Conservation (phyloP, 2,888 invertebrate genomes). For the Pristionchus mayeri region DNA sequence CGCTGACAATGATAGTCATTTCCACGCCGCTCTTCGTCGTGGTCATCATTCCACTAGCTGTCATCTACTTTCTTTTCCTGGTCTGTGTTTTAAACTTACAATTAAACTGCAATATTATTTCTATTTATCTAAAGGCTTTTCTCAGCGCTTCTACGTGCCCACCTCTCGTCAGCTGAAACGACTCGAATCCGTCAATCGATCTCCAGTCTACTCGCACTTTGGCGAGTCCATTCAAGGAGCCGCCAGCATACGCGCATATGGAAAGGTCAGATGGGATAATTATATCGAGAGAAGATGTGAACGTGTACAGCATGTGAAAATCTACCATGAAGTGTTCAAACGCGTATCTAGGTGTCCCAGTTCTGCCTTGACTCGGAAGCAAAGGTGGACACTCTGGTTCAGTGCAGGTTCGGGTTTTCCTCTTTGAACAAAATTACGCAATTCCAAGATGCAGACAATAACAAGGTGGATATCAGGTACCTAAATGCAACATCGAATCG, state of each 20-base stretch:
- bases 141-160: slow-evolving; percentile 90
- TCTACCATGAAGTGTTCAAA: not conserved
- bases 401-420: not conserved
- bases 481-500: slow-evolving; percentile 70
- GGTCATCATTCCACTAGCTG: slow-evolving; percentile 66
- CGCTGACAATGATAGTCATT: slow-evolving; percentile 67
- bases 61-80: slow-evolving; percentile 68
- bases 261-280: slow-evolving; percentile 55
- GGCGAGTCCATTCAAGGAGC: slow-evolving; percentile 79
- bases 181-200: slow-evolving; percentile 68
- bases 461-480: too few species aligned
- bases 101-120: too few species aligned
- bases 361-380: slow-evolving; percentile 25
- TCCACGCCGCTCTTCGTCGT: slow-evolving; percentile 71
- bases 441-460: too few species aligned
- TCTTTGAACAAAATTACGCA: not conserved
- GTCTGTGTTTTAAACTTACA: slow-evolving; percentile 50
- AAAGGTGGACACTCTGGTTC: slow-evolving; percentile 24
- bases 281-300: too few species aligned
- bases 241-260: slow-evolving; percentile 76
- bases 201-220: slow-evolving; percentile 75
- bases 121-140: too few species aligned
- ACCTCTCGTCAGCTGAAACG: slow-evolving; percentile 86
- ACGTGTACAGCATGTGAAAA: too few species aligned
- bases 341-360: not conserved